Percentiles rank a stretch among this genome's conserved stretches.
Evolutionary conservation across 2,113 vertebrate species (phyloP).

Genomic region (Tinamus guttatus): DNA sequence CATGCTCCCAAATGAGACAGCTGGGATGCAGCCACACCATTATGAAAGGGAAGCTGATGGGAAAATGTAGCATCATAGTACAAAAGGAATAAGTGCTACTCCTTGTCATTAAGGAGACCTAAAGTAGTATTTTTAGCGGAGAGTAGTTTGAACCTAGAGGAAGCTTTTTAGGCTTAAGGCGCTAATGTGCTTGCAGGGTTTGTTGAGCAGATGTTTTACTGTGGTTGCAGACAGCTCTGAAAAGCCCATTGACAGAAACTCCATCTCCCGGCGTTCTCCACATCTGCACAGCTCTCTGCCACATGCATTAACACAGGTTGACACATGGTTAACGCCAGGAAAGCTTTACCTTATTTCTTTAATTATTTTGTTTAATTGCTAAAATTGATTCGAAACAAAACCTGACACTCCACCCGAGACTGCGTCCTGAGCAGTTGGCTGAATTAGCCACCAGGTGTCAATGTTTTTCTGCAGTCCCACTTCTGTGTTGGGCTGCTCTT

Average conservation of each 20-base stretch:
- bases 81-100: background rate
- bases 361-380: background rate
- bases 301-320: too few species aligned
- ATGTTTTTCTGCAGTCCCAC: background rate
- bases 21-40: background rate
- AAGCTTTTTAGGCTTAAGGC: background rate
- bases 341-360: background rate
- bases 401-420: background rate
- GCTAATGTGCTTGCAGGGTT: fast-evolving
- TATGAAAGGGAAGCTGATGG: background rate
- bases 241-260: fast-evolving
- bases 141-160: background rate
- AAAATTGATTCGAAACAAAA: too few species aligned
- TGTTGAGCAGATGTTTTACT: background rate
- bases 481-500: background rate
- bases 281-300: too few species aligned
- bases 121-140: background rate
- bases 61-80: background rate
- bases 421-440: background rate
- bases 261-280: background rate
- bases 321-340: background rate
- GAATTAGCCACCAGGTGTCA: background rate
- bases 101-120: background rate
- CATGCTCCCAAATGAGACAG: too few species aligned
- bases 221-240: background rate